Conservation (phyloP, 64 coral and sea anemone genomes). For the Pachyseris speciosa region DNA sequence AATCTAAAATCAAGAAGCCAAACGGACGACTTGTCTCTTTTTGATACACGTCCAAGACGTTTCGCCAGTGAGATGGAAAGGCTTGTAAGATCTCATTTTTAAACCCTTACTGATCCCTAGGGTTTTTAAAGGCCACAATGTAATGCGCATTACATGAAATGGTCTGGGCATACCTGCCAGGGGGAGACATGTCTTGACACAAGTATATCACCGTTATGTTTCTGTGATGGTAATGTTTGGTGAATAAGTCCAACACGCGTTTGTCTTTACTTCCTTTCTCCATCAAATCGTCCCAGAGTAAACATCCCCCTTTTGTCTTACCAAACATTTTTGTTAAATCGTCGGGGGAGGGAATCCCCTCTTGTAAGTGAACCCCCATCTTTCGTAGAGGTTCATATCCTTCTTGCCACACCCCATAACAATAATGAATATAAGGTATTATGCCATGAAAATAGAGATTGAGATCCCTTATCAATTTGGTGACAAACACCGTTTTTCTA, state of each 20-base stretch:
- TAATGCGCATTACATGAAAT: slow-evolving; percentile 29
- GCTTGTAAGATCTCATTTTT: neutral
- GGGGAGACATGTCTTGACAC: too few species aligned
- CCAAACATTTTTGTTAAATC: neutral
- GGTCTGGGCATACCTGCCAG: too few species aligned
- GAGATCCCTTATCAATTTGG: neutral
- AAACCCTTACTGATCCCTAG: neutral
- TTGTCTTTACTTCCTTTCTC: too few species aligned
- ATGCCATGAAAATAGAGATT: neutral
- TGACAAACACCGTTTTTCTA: slow-evolving; percentile 51
- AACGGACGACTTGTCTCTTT: neutral
- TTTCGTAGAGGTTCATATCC: neutral
- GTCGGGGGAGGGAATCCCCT: neutral
- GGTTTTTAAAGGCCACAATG: neutral
- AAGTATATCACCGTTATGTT: too few species aligned
- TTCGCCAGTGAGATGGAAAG: neutral
- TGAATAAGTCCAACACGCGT: too few species aligned
- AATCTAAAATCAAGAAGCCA: neutral
- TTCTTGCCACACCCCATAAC: slow-evolving; percentile 14
- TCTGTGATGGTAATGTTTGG: too few species aligned
- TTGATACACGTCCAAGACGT: neutral
- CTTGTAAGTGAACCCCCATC: neutral
- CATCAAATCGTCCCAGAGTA: too few species aligned
- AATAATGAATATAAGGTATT: neutral
- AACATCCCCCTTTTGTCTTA: too few species aligned